Evolutionary conservation across 2,113 vertebrate genomes (phyloP).

Genomic region (Plecotus auritus): DNA sequence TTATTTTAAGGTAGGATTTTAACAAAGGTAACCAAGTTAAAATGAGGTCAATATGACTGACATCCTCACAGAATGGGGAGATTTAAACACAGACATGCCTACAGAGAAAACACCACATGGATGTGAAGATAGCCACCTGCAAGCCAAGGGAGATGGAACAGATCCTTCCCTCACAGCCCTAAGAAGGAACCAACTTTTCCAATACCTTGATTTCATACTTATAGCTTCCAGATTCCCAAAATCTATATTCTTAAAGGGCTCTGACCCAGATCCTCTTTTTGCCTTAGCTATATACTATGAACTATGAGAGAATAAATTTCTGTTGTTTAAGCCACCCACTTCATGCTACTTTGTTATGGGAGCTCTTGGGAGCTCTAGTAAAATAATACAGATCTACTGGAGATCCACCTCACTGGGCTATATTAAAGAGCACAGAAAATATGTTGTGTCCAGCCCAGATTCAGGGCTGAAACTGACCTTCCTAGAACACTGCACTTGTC

Average conservation of each 20-base stretch:
- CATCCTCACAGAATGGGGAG: neutral
- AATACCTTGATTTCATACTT: neutral
- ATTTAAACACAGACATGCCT: neutral
- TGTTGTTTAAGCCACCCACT: neutral
- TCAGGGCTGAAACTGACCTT: neutral
- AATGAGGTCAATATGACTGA: neutral
- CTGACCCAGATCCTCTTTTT: no score
- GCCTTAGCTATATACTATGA: neutral
- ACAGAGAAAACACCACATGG: neutral
- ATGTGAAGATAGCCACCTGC: neutral
- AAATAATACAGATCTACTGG: neutral
- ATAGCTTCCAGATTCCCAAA: neutral
- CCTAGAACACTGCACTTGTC: neutral
- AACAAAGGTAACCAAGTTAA: neutral
- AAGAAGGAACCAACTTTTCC: neutral
- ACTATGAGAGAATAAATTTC: neutral
- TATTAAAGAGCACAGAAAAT: neutral
- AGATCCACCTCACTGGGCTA: neutral
- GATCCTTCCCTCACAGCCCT: neutral
- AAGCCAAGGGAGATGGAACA: neutral
- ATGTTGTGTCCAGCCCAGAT: neutral
- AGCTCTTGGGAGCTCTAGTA: neutral
- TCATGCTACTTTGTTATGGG: neutral
- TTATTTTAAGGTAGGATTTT: neutral
- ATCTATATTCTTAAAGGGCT: no score